phyloP scores from a whole-genome alignment of 2,797 vertebrate species.

The Sarcophilus harrisii region DNA sequence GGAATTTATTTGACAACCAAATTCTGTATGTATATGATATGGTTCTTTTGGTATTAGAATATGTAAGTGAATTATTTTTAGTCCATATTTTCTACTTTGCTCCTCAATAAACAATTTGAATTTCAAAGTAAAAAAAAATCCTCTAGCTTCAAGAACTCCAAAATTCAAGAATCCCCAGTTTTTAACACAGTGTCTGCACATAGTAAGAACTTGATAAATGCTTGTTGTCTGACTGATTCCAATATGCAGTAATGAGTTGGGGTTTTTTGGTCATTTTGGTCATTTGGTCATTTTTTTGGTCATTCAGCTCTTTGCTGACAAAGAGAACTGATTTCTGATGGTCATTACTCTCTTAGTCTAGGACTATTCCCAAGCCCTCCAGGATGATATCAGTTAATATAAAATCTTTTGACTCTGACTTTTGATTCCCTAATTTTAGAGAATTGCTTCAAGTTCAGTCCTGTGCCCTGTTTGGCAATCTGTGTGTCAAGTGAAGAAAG shows the following conservation, averaged over 20 bases:
- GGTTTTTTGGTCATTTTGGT: background rate
- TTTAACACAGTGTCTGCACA: background rate
- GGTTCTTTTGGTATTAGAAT: background rate
- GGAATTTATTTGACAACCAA: background rate
- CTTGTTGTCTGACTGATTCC: background rate
- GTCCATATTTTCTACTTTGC: background rate
- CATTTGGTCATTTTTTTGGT: background rate
- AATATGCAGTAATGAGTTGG: background rate
- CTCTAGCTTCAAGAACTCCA: background rate
- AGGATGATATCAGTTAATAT: background rate
- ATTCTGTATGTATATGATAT: background rate
- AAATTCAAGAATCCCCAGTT: background rate
- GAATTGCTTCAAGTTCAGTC: constrained; percentile 68
- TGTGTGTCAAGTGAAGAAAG: constrained; percentile 73
- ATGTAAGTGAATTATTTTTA: background rate
- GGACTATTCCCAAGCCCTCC: background rate
- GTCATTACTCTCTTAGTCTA: background rate
- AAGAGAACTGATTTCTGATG: background rate
- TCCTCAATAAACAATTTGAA: background rate
- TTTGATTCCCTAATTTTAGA: background rate
- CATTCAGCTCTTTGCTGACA: background rate
- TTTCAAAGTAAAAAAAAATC: background rate
- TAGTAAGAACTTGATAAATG: background rate
- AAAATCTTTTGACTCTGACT: background rate
- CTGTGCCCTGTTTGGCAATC: constrained; percentile 72